Conservation (phyloP, 2,113 vertebrate genomes). For the Dryoscopus gambensis region DNA sequence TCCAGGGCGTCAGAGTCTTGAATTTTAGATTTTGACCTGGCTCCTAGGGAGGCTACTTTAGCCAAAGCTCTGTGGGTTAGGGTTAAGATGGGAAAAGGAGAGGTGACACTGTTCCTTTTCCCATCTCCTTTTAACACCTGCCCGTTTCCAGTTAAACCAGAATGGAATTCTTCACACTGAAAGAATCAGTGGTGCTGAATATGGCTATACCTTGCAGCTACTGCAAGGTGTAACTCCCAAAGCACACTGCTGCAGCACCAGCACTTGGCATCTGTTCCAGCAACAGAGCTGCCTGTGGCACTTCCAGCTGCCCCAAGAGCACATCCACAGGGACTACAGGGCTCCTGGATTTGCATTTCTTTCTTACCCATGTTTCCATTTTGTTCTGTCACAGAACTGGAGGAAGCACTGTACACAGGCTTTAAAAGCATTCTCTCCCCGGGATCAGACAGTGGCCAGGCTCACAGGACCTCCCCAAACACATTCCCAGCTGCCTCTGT, state of each 20-base stretch:
- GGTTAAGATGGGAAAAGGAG: not conserved
- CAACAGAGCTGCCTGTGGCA: not conserved
- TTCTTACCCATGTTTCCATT: not conserved
- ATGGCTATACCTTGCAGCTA: too few relatives aligned
- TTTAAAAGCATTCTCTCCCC: not conserved
- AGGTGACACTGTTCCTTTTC: not conserved
- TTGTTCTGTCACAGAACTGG: not conserved
- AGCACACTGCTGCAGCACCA: not conserved
- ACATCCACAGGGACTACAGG: not conserved
- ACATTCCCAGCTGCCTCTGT: not conserved
- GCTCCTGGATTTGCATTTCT: not conserved
- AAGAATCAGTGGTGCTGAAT: not conserved
- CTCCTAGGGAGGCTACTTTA: not conserved
- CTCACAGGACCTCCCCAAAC: not conserved
- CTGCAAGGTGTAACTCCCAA: not conserved
- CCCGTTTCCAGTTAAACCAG: not conserved
- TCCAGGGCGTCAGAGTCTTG: not conserved
- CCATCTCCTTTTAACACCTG: not conserved
- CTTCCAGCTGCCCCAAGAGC: rapidly evolving
- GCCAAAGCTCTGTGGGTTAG: not conserved
- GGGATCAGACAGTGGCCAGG: not conserved
- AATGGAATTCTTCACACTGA: not conserved
- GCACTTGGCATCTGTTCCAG: not conserved
- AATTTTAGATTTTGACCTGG: not conserved
- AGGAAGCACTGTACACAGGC: not conserved